Evolutionary conservation across 2,113 vertebrate genomes (phyloP).

Genomic region (Alethe diademata): DNA sequence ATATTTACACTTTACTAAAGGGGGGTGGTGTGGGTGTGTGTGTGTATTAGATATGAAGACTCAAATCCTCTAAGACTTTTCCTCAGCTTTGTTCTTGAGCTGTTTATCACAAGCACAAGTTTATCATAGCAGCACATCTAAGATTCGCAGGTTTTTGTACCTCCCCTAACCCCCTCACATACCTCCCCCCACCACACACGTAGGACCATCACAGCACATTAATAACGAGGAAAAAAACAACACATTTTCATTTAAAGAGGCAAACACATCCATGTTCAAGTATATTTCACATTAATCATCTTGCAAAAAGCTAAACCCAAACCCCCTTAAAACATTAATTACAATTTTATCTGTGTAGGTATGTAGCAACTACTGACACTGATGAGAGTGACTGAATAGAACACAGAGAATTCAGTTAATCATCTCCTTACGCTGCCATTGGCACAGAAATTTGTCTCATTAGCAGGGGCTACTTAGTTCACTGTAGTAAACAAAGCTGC

Average conservation of each 20-base stretch:
- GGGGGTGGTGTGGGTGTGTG: too few species aligned
- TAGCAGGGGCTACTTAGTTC: conserved; percentile 66
- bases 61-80: neutral
- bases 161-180: neutral
- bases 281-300: neutral
- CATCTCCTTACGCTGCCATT: conserved; percentile 53
- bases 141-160: neutral
- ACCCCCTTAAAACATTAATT: neutral
- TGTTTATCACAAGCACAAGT: neutral
- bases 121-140: neutral
- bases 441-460: conserved; percentile 67
- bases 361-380: conserved; percentile 27
- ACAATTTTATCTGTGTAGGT: conserved; percentile 44
- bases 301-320: neutral
- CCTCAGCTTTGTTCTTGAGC: neutral
- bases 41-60: neutral
- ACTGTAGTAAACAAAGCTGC: conserved; percentile 73
- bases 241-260: conserved; percentile 42
- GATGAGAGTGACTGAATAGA: conserved; percentile 38
- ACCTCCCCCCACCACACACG: rapidly evolving
- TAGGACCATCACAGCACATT: neutral
- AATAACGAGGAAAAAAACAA: neutral
- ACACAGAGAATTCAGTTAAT: conserved; percentile 51
- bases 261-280: neutral
- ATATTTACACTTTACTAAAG: neutral